Percentiles rank a stretch among this genome's conserved stretches.
phyloP scores from a whole-genome alignment of 2,113 vertebrate species.

The Puntigrus tetrazona region DNA sequence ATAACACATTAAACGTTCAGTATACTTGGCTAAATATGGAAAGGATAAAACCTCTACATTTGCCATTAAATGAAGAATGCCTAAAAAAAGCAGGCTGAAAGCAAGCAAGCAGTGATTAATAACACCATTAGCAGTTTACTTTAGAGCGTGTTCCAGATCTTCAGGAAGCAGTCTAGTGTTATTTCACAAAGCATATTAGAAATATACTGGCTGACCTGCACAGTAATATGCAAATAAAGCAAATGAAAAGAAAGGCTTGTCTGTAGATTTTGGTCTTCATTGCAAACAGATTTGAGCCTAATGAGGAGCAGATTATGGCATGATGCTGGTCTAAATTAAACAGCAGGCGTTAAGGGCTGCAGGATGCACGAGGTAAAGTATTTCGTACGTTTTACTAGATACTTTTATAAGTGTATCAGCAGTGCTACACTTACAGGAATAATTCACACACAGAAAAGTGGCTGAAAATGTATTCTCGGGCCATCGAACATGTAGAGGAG shows the following conservation, averaged over 20 bases:
- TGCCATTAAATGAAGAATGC: conserved; percentile 16
- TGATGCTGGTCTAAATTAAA: conserved; percentile 50
- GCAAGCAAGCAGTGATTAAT: conserved; percentile 38
- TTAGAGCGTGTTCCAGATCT: conserved; percentile 12
- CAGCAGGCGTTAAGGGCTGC: conserved; percentile 1
- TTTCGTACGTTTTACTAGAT: background rate
- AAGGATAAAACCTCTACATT: conserved; percentile 1
- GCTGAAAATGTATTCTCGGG: too few species aligned
- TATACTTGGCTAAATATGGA: conserved; percentile 4
- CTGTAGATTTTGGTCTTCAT: conserved; percentile 35
- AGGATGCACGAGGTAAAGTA: conserved; percentile 6
- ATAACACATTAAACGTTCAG: background rate
- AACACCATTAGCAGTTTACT: conserved; percentile 41
- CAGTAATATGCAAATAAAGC: conserved; percentile 36
- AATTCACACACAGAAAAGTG: background rate
- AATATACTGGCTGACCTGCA: conserved; percentile 43
- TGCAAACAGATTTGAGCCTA: conserved; percentile 48
- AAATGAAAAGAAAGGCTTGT: conserved; percentile 22
- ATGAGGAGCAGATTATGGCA: conserved; percentile 46
- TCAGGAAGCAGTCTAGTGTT: conserved; percentile 21
- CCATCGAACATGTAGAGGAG: background rate
- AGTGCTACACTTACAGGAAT: background rate
- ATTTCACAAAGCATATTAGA: conserved; percentile 45
- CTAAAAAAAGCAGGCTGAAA: background rate
- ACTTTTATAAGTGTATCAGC: background rate